Evolutionary conservation across 2,888 invertebrate genomes (phyloP), one percentile per base, ranked within the genome.

Genomic region (Perdita meconis): DNA sequence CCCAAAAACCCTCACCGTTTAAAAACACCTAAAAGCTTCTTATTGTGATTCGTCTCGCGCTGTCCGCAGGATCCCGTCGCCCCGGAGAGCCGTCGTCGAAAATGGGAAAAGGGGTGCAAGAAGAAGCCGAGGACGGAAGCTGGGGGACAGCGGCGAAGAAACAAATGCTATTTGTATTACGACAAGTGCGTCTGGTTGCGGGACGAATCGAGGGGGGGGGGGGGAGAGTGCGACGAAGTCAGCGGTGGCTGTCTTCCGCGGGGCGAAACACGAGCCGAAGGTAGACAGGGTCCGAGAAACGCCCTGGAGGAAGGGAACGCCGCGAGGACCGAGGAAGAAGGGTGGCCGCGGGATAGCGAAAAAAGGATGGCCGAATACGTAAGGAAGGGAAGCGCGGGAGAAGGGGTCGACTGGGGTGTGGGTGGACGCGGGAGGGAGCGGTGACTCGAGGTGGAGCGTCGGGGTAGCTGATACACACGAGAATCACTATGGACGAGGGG

Each of bases 401-500:
- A 47, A 50, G n/a, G 70, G 61, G 22, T 3, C 47, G 47, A 44
- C 16, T n/a, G 10, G 16, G 16, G 0, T 13, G 42, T 0, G 10
- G 44, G 19, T n/a, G 19, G 50, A 24, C 38, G 38, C 36, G 73
- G 69, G 63, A n/a, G 70, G 64, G 70, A 22, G 67, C 22, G 71
- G 78, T 73, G 40, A 73, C 61, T 60, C 57, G 64, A 50, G 63
- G 65, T 53, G 61, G 76, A 72, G 61, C 40, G 66, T 36, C 53
- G 53, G n/a, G 44, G 70, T 47, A 65, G 69, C 77, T 79, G 84
- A 85, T 79, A 78, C 82, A 73, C 76, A 73, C 68, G 57, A 75
- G 80, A 78, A 86, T 89, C 88, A 87, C 84, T 88, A 85, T 84
- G 87, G 86, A 87, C 84, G 87, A 84, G 87, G 87, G 87, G 84